These are phyloP conservation scores for Heterochromis multidens DNA, from an alignment of 2,113 vertebrate species.

Conservation along the genomic window DNA sequence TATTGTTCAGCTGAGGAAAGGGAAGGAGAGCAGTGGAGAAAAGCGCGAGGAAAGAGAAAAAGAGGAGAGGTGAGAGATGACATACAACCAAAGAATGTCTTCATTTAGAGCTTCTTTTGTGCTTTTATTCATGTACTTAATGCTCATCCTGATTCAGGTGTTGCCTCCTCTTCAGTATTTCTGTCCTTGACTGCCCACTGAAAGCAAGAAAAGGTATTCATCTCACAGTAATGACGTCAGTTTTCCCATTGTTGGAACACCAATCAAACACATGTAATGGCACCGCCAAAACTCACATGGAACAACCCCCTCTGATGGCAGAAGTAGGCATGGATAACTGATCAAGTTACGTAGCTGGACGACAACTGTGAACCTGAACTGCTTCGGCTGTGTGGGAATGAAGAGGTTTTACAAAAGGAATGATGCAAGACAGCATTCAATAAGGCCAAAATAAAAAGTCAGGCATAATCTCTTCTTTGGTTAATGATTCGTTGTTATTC, in stretches of 20 bases:
- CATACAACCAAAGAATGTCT: neutral
- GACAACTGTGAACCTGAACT: neutral
- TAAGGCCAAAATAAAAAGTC: neutral
- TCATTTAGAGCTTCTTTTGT: neutral
- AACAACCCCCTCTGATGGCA: neutral
- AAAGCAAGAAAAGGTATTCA: neutral
- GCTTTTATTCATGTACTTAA: neutral
- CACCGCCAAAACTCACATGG: neutral
- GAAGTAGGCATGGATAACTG: neutral
- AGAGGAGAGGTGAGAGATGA: neutral
- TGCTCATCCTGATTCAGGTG: neutral
- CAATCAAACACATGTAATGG: neutral
- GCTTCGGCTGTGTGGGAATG: neutral
- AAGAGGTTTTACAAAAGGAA: neutral
- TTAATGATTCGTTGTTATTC: neutral
- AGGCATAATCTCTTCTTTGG: neutral
- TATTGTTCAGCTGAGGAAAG: neutral
- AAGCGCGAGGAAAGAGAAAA: neutral
- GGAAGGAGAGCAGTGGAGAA: neutral
- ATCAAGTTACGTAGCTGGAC: neutral
- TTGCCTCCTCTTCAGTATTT: neutral
- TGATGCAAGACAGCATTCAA: neutral
- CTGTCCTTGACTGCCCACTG: constrained; percentile 30
- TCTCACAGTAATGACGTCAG: neutral
- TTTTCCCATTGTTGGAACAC: constrained; percentile 8